A percentile compares a stretch with the other conserved stretches of the same genome.
These are phyloP conservation scores for Hyaena hyaena DNA, from an alignment of 2,113 vertebrate species.

Conservation along the genomic window DNA sequence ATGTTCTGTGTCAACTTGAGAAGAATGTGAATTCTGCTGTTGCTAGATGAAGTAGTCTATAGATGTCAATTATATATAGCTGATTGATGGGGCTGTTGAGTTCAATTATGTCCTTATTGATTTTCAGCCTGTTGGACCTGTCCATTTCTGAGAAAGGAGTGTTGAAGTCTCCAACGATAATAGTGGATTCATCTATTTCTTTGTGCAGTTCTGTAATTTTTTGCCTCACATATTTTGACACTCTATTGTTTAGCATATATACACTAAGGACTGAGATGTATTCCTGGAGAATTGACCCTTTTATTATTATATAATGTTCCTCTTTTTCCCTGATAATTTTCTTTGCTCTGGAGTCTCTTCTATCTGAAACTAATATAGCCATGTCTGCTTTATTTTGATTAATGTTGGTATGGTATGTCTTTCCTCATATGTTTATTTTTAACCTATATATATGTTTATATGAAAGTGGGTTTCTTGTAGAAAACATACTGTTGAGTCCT, in stretches of 20 bases:
- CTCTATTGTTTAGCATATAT: neutral
- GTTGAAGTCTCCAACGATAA: neutral
- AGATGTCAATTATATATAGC: neutral
- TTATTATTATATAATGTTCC: neutral
- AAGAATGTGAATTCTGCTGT: neutral
- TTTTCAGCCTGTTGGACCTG: neutral
- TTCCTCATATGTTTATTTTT: neutral
- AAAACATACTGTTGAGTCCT: neutral
- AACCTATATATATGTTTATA: neutral
- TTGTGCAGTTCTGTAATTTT: neutral
- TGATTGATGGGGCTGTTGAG: neutral
- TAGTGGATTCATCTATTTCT: neutral
- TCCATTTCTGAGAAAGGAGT: neutral
- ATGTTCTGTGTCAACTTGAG: neutral
- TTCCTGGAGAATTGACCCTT: neutral
- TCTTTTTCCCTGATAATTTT: neutral
- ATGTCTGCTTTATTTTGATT: neutral
- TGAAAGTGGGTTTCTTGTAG: neutral
- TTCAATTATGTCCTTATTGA: neutral
- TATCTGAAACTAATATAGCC: neutral
- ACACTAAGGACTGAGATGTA: neutral
- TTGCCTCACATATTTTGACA: neutral
- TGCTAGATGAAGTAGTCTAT: neutral
- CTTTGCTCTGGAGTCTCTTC: neutral
- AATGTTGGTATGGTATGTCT: neutral